Evolutionary conservation across 2,113 vertebrate genomes (phyloP).

Genomic region (Harpagus bidentatus): DNA sequence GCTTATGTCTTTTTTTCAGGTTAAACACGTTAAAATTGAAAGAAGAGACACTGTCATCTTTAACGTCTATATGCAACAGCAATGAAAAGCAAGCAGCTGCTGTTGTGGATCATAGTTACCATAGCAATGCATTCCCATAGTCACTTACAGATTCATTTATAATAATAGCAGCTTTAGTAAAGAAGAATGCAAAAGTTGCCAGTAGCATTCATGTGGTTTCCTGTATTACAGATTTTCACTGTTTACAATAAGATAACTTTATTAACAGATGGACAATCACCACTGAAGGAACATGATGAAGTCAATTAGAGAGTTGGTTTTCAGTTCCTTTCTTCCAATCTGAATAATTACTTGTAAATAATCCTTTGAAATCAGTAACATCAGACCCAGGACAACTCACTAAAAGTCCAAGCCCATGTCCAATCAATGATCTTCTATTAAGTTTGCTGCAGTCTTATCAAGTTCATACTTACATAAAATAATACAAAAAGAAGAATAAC

Average conservation of each 20-base stretch:
- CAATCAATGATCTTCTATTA: background rate
- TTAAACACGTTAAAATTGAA: background rate
- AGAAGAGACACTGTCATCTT: background rate
- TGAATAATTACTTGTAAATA: background rate
- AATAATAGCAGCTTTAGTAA: background rate
- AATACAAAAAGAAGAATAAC: background rate
- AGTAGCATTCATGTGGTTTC: background rate
- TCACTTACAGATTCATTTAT: conserved; percentile 31
- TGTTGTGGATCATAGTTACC: conserved; percentile 51
- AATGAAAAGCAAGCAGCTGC: conserved; percentile 23
- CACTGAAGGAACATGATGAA: background rate
- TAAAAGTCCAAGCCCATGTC: background rate
- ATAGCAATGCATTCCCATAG: conserved; percentile 57
- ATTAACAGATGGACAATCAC: background rate
- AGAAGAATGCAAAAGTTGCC: conserved; percentile 16
- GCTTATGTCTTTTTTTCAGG: background rate
- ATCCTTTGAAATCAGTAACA: background rate
- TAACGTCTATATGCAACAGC: background rate
- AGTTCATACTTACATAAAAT: background rate
- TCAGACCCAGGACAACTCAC: background rate
- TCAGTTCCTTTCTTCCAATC: background rate
- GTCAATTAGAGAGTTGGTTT: background rate
- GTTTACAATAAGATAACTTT: background rate
- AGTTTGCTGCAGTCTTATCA: background rate
- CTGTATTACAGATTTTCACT: background rate